Conservation (phyloP, 35 echinoderm and acorn worm species). For the Apostichopus californicus region DNA sequence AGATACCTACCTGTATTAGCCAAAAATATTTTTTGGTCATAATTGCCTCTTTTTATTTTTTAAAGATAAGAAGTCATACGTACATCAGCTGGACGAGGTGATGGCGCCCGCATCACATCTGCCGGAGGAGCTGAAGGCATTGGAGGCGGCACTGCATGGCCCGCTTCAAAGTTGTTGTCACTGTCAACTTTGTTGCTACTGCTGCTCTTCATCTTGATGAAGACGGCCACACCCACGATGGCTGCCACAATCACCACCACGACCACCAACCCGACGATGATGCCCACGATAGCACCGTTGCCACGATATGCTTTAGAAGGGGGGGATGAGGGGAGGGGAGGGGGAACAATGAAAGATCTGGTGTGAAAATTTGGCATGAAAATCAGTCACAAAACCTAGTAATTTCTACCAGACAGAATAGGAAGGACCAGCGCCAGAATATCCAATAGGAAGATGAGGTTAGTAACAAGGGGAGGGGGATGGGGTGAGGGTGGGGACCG, state of each 20-base stretch:
- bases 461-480: no score
- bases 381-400: no score
- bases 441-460: no score
- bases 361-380: no score
- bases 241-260: background rate
- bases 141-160: background rate
- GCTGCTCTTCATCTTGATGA: slow-evolving; percentile 12
- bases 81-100: background rate
- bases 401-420: no score
- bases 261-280: slow-evolving; percentile 3
- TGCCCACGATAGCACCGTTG: background rate
- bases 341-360: no score
- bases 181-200: slow-evolving; percentile 4
- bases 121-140: background rate
- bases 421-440: no score
- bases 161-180: slow-evolving; percentile 17
- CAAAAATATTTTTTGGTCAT: no score
- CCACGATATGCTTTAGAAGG: background rate
- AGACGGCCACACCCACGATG: background rate
- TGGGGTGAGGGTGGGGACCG: no score
- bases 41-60: no score
- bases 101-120: background rate
- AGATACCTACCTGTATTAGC: no score
- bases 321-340: background rate
- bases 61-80: background rate